These are phyloP conservation scores for Oryzaephilus surinamensis DNA, from an alignment of 1,140 invertebrate species.

Conservation along the genomic window DNA sequence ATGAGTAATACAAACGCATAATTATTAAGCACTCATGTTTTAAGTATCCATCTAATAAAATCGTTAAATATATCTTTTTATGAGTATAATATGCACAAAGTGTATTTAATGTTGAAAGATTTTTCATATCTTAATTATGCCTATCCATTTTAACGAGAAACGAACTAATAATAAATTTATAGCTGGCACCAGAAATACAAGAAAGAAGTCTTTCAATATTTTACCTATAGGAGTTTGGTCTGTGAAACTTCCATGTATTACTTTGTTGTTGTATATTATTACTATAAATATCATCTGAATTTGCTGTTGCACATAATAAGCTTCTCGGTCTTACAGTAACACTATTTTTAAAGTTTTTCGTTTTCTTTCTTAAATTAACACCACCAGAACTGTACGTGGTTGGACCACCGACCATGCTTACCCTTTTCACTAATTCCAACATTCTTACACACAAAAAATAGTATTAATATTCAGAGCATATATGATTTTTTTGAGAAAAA, in stretches of 20 bases:
- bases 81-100: not conserved
- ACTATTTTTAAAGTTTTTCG: too few species aligned
- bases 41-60: not conserved
- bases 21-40: constrained; percentile 1
- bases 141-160: too few species aligned
- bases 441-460: too few species aligned
- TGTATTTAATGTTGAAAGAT: too few species aligned
- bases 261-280: constrained; percentile 20
- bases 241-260: constrained; percentile 27
- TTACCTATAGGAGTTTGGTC: constrained; percentile 26
- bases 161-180: too few species aligned
- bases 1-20: too few species aligned
- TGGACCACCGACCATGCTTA: constrained; percentile 13
- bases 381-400: constrained; percentile 13
- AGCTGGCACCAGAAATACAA: too few species aligned
- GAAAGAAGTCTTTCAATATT: too few species aligned
- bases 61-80: constrained; percentile 1
- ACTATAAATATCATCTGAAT: constrained; percentile 21
- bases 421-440: constrained; percentile 19
- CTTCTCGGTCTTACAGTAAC: constrained; percentile 20
- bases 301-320: constrained; percentile 20
- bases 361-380: constrained; percentile 18
- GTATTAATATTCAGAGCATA: too few species aligned
- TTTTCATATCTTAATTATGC: too few species aligned
- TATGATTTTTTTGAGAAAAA: too few species aligned